These are phyloP conservation scores for Campylomormyrus numenius DNA, from an alignment of 2,113 vertebrate species.

Conservation along the genomic window DNA sequence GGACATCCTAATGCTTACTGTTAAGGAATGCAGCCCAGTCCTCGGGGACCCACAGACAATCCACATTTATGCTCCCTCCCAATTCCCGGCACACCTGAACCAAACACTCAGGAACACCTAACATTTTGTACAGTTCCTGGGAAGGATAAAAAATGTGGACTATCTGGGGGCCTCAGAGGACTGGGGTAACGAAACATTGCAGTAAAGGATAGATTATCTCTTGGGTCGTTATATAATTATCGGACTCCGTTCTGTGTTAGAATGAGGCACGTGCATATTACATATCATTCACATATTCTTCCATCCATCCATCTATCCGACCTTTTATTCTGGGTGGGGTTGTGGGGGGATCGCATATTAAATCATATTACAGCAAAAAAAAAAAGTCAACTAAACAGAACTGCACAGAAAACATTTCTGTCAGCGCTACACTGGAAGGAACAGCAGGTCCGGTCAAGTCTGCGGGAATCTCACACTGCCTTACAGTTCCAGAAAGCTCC, in stretches of 20 bases:
- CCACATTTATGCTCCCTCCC: not conserved
- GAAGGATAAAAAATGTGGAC: not conserved
- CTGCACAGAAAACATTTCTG: not conserved
- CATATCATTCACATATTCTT: not conserved
- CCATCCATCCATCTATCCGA: not conserved
- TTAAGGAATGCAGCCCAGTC: not conserved
- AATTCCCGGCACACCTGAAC: not conserved
- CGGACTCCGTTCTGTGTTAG: not conserved
- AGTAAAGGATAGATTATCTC: not conserved
- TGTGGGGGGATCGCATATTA: not conserved
- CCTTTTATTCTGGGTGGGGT: not conserved
- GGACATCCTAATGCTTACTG: not conserved
- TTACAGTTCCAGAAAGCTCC: not conserved
- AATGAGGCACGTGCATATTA: not conserved
- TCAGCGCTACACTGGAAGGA: slow-evolving; percentile 35
- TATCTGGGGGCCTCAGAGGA: not conserved
- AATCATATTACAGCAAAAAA: not conserved
- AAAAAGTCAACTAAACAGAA: not conserved
- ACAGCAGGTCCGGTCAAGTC: not conserved
- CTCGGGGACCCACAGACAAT: not conserved
- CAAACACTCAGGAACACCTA: not conserved
- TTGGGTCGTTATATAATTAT: not conserved
- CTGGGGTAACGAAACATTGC: not conserved
- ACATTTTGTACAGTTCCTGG: not conserved
- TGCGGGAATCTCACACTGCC: not conserved